Evolutionary conservation across 2,888 invertebrate genomes (phyloP), one percentile per base, ranked within the genome.

Genomic region (Chirona hameri): DNA sequence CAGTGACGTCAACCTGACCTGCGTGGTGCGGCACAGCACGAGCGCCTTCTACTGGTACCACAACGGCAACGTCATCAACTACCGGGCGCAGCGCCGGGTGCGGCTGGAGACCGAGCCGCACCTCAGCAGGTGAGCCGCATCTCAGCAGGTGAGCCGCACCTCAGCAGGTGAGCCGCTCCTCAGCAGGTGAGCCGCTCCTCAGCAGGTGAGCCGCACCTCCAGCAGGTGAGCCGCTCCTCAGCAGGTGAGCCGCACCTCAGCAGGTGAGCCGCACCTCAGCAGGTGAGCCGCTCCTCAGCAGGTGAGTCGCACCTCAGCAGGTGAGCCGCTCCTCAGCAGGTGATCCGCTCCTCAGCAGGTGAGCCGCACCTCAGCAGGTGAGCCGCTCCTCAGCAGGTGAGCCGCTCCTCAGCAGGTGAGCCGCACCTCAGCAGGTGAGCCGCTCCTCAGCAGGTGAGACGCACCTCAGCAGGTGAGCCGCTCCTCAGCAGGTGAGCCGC

Each of bases 1-100:
- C 86, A 95, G 94, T 87, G 95, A 95, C 91, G 95, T 96, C 90
- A 96, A 95, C 90, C 91, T 96, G 89, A 96, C 95, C 87, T 95
- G 95, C 89, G 83, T 86, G 65, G 86, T 87, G 9, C 10, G 14
- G 27, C 79, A n/a, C 27, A 24, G 5, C 48, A 14, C 48, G 48
- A 27, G 27, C 90, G 94, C 91, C 90, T 92, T 92, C 87, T 89
- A 88, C 87, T 91, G 91, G 91, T 91, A 91, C 87, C 89, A 90
- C 86, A 90, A 90, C 83, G 89, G 88, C 83, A 88, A 90, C 86
- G 90, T 90, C 82, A 89, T 91, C 88, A 91, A 91, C 88, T 91
- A 91, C 87, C 90, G 90, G 83, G 89, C 89, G 83, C 88, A 90
- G 21, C 90, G 90, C 81, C 90, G 91, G 84, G 89, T 90, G 86